A percentile compares a stretch with the other conserved stretches of the same genome.
Conservation (phyloP, 2,113 vertebrate species). For the Solenodon paradoxus region DNA sequence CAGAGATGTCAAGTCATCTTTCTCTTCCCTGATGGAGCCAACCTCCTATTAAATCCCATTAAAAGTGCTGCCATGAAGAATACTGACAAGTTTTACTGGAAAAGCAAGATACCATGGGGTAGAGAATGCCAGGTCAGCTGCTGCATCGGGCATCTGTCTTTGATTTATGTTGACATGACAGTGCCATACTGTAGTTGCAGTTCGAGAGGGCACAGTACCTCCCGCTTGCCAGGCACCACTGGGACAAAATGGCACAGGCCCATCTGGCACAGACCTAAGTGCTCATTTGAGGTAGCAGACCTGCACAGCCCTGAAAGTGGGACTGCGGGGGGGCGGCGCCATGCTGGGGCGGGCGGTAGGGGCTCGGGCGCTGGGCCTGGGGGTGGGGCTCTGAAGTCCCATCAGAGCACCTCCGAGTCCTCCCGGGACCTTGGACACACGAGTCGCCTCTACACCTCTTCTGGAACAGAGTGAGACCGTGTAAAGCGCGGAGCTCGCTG, state of each 20-base stretch:
- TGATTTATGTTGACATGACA: constrained; percentile 48
- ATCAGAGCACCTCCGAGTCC: neutral
- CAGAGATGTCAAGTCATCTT: constrained; percentile 5
- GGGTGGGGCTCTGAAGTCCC: neutral
- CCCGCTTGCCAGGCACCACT: neutral
- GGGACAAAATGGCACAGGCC: neutral
- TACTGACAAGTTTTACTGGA: constrained; percentile 51
- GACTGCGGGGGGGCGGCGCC: too few species aligned
- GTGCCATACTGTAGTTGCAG: constrained; percentile 34
- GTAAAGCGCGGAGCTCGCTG: too few species aligned
- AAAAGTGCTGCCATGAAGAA: neutral
- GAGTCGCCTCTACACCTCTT: neutral
- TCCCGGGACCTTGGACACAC: neutral
- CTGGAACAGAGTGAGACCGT: neutral
- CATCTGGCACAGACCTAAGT: neutral
- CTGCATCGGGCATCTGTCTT: neutral
- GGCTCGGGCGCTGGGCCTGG: neutral
- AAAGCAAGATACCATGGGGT: constrained; percentile 16
- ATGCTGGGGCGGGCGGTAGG: too few species aligned
- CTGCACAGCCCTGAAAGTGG: too few species aligned
- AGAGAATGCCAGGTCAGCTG: constrained; percentile 2
- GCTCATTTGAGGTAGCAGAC: neutral
- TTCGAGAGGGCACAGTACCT: neutral
- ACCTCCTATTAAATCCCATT: constrained; percentile 1
- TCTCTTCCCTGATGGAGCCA: neutral